Conservation (phyloP, 2,113 vertebrate genomes). For the Chaetodon auriga region DNA sequence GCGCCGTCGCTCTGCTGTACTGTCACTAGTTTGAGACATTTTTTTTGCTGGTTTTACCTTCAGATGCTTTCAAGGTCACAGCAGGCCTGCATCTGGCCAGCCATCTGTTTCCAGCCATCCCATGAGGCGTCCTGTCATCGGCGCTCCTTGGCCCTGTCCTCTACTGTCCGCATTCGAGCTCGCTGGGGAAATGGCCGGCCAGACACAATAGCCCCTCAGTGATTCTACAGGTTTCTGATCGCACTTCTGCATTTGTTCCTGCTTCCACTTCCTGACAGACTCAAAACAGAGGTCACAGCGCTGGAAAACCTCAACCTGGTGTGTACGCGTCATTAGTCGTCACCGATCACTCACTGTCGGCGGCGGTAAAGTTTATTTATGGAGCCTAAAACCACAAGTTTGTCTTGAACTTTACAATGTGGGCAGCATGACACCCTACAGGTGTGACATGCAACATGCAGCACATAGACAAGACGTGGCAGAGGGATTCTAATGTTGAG, state of each 20-base stretch:
- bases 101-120: constrained; percentile 81
- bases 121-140: constrained; percentile 71
- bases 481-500: not conserved
- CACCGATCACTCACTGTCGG: not conserved
- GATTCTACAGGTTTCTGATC: constrained; percentile 26
- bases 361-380: not conserved
- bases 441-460: not conserved
- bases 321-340: not conserved
- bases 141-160: constrained; percentile 68
- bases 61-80: constrained; percentile 78
- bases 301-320: not conserved
- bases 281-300: not conserved
- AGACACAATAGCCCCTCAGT: constrained; percentile 13
- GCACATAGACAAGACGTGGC: not conserved
- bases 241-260: not conserved
- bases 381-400: not conserved
- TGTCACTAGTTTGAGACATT: constrained; percentile 28
- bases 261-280: not conserved
- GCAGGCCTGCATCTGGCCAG: constrained; percentile 75
- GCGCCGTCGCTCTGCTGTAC: not conserved
- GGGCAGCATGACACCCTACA: not conserved
- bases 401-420: not conserved
- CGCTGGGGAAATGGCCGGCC: constrained; percentile 30
- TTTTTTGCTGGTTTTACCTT: constrained; percentile 53
- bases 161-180: constrained; percentile 65